Conservation (phyloP, 2,888 invertebrate species). For the Pyralis farinalis region DNA sequence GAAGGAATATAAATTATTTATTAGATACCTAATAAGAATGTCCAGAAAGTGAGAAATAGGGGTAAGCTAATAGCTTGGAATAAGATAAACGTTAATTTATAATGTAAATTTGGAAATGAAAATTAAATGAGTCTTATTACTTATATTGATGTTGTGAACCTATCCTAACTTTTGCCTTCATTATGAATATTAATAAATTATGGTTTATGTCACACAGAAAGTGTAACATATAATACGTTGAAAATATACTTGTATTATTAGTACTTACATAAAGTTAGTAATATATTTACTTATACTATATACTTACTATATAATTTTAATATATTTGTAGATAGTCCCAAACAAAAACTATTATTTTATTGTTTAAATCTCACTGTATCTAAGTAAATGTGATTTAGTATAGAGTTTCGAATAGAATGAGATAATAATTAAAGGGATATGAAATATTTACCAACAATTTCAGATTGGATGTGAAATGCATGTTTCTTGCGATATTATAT, state of each 20-base stretch:
- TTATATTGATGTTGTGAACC: slow-evolving; percentile 39
- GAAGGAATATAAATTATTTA: slow-evolving; percentile 8
- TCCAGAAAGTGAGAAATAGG: slow-evolving; percentile 58
- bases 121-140: slow-evolving; percentile 19
- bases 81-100: slow-evolving; percentile 15
- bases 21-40: slow-evolving; percentile 39
- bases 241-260: slow-evolving; percentile 3
- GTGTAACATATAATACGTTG: slow-evolving; percentile 6
- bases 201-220: no score
- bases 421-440: not conserved
- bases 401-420: slow-evolving; percentile 10
- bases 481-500: not conserved
- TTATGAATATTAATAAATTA: slow-evolving; percentile 26
- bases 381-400: slow-evolving; percentile 23
- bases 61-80: slow-evolving; percentile 28
- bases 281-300: not conserved
- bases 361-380: not conserved
- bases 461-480: not conserved
- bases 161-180: slow-evolving; percentile 48
- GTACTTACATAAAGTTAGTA: slow-evolving; percentile 4
- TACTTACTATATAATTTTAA: not conserved
- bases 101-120: no score
- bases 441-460: no score
- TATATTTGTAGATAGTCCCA: no score
- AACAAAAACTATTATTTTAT: no score